These are phyloP conservation scores for Siniperca chuatsi DNA, from an alignment of 2,113 vertebrate genomes.

Conservation along the genomic window DNA sequence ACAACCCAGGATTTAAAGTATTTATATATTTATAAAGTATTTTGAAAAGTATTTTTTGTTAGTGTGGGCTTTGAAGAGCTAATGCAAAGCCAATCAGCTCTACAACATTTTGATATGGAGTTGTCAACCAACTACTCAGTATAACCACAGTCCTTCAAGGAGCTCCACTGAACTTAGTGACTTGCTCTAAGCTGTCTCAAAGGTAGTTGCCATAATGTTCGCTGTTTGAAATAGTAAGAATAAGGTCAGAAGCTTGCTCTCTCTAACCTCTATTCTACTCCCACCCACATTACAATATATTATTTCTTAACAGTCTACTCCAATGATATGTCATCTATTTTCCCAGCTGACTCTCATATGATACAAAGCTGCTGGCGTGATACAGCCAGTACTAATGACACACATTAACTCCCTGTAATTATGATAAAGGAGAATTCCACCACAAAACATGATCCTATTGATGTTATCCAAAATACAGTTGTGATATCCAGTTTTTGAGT, in stretches of 20 bases:
- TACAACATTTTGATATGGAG: not conserved
- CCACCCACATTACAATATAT: not conserved
- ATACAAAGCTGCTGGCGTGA: conserved; percentile 22
- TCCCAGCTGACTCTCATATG: conserved; percentile 65
- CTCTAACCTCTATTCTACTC: not conserved
- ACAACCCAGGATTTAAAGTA: not conserved
- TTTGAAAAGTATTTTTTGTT: not conserved
- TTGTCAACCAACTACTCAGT: not conserved
- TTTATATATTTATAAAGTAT: no score
- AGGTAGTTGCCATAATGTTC: not conserved
- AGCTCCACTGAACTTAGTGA: not conserved
- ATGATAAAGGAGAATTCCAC: conserved; percentile 12
- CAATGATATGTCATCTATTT: not conserved
- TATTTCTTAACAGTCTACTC: conserved; percentile 15
- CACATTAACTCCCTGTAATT: not conserved
- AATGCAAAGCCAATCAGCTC: not conserved
- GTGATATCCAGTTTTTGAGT: conserved; percentile 22
- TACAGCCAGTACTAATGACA: conserved; percentile 11
- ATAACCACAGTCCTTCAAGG: not conserved
- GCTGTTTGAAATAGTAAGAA: not conserved
- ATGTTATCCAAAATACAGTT: conserved; percentile 13
- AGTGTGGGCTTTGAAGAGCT: not conserved
- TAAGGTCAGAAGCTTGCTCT: not conserved
- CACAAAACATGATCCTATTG: not conserved
- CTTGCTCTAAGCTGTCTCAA: not conserved